Evolutionary conservation across 2,797 vertebrate genomes (phyloP), one percentile per base, ranked within the genome.

Genomic region (Cichlasoma orientale): DNA sequence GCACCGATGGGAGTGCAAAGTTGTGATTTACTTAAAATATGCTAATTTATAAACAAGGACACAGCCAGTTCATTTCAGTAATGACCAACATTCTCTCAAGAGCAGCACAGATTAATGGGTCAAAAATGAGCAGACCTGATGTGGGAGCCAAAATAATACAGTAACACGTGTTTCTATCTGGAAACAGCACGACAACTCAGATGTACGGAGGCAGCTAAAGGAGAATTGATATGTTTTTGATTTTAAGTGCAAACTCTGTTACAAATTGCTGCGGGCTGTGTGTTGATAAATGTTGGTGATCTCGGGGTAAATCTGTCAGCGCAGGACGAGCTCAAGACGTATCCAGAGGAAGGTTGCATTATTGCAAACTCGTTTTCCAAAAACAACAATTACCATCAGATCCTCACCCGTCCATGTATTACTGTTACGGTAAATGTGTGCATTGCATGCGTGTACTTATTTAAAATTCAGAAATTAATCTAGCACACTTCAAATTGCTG

Each of bases 171-270:
- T 14, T 44, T 44, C 13, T 44, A 16, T 44, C 41, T 19, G 47
- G 18, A 50, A 50, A 8, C 47, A 8, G 16, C 47, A 19, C 3
- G 3, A 18, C 47, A 50, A 19, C 14, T 18, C 47, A 50, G 16
- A 18, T 50, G 16, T 7, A 50, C 14, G 5, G 38, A 10, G 23
- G 21, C 8, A 27, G 38, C 36, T 25, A 63, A 41, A 63, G 36
- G 18, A 63, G 36, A 63, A 63, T 18, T 44, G 21, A 44, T 25
- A 41, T 44, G 21, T 44, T 0, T 61, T 61, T 0, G 0, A 61
- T 10, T 61, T 63, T 44, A 47, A 66, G 44, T 4, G 9, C 0
- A 27, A 66, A 27, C 38, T 47, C 44, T 16, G 13, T 66, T 47
- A 27, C 18, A 47, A 1, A 66, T 27, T 47, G 41, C 41, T 47